Evolutionary conservation across 92 coral and sea anemone species (phyloP).

Genomic region (Montipora capitata): DNA sequence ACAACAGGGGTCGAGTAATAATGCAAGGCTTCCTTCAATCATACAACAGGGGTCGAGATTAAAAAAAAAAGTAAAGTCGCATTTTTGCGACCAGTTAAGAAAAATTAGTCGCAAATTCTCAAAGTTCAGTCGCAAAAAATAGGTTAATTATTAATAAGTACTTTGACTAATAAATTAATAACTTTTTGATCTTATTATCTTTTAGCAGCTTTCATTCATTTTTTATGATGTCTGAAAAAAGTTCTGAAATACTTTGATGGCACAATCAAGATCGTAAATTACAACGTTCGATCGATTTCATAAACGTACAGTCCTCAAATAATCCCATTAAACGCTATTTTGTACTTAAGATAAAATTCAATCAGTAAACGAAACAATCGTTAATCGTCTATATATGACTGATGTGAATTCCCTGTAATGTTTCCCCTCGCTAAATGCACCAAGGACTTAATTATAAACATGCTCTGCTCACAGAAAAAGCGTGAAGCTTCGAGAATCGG

Average conservation of each 20-base stretch:
- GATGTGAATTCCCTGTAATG: conserved; percentile 10
- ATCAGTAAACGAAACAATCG: conserved; percentile 11
- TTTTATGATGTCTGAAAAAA: background rate
- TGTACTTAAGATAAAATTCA: conserved; percentile 11
- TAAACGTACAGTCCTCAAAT: conserved; percentile 1
- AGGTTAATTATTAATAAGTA: too few species aligned
- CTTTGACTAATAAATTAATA: too few species aligned
- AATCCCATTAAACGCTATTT: conserved; percentile 4
- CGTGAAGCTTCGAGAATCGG: background rate
- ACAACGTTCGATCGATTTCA: conserved; percentile 22
- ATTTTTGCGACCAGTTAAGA: too few species aligned
- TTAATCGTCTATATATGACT: too few species aligned
- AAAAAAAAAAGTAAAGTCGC: too few species aligned
- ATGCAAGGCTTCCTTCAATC: too few species aligned
- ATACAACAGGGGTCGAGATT: too few species aligned
- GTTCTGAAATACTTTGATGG: background rate
- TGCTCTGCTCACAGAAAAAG: background rate
- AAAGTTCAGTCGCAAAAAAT: too few species aligned
- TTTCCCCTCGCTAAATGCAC: conserved; percentile 1
- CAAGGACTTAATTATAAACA: background rate
- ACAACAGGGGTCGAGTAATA: too few species aligned
- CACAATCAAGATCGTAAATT: conserved; percentile 7
- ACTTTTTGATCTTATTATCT: background rate
- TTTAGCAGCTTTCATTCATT: conserved; percentile 15
- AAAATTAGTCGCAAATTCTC: too few species aligned